Evolutionary conservation across 1,140 invertebrate genomes (phyloP), one percentile per base, ranked within the genome.

Genomic region (Drosophila pseudoobscura): DNA sequence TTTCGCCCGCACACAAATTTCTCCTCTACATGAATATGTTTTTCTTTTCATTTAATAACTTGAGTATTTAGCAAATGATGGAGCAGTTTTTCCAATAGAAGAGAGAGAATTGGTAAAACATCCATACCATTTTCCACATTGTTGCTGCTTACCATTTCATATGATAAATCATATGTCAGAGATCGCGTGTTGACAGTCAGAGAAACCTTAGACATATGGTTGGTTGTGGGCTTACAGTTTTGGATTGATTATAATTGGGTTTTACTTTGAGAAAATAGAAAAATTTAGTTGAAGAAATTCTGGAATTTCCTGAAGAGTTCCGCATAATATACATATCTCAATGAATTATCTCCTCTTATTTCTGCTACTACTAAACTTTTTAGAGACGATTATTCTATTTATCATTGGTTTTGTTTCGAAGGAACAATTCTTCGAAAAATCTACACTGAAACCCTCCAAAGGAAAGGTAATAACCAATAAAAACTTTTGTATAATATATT

Each of bases 51-150:
- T 45, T 53, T 63, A 69, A 77, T 73, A 70, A 49, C 54, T 53
- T 35, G 58, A 41, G 31, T 79, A 78, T 85, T 89, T 89, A 89
- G 77, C 69, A 55, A 49, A 79, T 89, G 85, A 89, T 84, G 71
- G 78, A 85, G 80, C 85, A 89, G 58, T 80, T 89, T 82, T 71
- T 75, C 50, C 56, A 39, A 15, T 44, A 29, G 9, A 46, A 26
- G 26, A 20, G 9, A 26, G 24, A 26, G 24, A 26, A 55, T 31
- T 11, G 15, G 53, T 44, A 13, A 57, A 46, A 9, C 35, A 53
- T 49, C 43, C 31, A 31, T 26, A 35, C 7, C n/a, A 11, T 41
- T 65, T 59, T 60, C 20, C 44, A 24, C n/a, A 61, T 41, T 74
- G 17, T 69, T 11, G 24, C 47, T 46, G 11, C 17, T 20, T 11